phyloP scores from a whole-genome alignment of 1,140 invertebrate genomes.

The Trichomalopsis sarcophagae region DNA sequence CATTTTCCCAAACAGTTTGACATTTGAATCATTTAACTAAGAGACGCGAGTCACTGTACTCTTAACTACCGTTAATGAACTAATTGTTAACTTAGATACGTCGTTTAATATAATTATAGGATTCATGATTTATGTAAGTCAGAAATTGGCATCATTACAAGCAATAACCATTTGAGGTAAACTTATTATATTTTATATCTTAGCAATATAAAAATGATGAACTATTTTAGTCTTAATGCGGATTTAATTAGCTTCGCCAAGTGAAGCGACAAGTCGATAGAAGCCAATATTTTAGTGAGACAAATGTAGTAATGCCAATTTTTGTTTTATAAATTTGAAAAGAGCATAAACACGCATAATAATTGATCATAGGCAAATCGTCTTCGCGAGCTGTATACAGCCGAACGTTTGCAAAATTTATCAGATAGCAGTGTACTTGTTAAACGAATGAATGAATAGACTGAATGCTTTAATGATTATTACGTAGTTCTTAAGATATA shows the following conservation, averaged over 20 bases:
- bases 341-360: constrained; percentile 47
- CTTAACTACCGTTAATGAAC: constrained; percentile 8
- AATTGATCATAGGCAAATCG: constrained; percentile 35
- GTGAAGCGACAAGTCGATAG: neutral
- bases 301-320: neutral
- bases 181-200: neutral
- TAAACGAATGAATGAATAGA: constrained; percentile 23
- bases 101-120: constrained; percentile 14
- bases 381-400: neutral
- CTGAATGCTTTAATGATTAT: constrained; percentile 14
- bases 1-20: constrained; percentile 39
- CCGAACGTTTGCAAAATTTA: constrained; percentile 21
- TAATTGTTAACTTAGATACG: neutral
- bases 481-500: neutral
- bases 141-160: constrained; percentile 6
- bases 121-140: neutral
- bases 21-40: constrained; percentile 22
- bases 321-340: constrained; percentile 2
- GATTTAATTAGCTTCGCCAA: neutral
- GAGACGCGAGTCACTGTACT: constrained; percentile 16
- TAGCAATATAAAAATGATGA: neutral
- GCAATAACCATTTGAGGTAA: neutral
- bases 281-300: neutral
- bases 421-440: neutral
- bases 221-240: neutral